Base-by-base conservation (phyloP, 2,797 vertebrate species). In the Epinephelus coioides region DNA sequence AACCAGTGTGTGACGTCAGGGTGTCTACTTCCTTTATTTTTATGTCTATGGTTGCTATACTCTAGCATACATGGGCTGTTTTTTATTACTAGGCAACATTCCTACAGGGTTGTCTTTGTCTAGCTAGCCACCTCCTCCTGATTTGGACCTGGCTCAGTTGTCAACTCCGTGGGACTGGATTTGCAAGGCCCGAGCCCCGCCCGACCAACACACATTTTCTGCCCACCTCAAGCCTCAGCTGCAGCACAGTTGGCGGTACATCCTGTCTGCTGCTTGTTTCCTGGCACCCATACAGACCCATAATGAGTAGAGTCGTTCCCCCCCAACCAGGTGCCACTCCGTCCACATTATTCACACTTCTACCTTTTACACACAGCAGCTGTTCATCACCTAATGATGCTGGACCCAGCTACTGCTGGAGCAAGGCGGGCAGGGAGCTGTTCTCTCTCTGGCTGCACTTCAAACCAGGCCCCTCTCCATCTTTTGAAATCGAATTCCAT, bases 361-460 rank as follows among this genome's bases (percentile, higher is more conserved):
- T 86, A 89, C 84, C 91, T 92, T 90, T 91, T 93, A 92, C 92
- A 86, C 84, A 17, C 81, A 92, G 91, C 93, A 94, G 91, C 92
- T 94, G 94, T 93, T 95, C 89, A 88, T 89, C 89, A 92, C 86
- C 86, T 93, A 93, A 93, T 92, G 89, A 91, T 83, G 86, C 84
- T 79, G 82, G 88, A 76, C 75, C 77, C 14, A 40, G 80, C 84
- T 65, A 78, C 83, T 69, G 85, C 82, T 83, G 44, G 82, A 86
- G 82, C 73, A 75, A 69, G 49, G 67, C 81, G 64, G 69, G 70
- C 85, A 82, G 80, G 70, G 71, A 78, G 69, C 62, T 61, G 47
- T 60, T 83, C 85, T 65, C 71, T 77, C 46, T 84, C 68, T 84
- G 75, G 69, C 83, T 53, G 0, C 50, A 68, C 76, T 76, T 89